These are phyloP conservation scores for Trematomus loennbergii DNA, from an alignment of 2,113 vertebrate genomes.

Conservation along the genomic window DNA sequence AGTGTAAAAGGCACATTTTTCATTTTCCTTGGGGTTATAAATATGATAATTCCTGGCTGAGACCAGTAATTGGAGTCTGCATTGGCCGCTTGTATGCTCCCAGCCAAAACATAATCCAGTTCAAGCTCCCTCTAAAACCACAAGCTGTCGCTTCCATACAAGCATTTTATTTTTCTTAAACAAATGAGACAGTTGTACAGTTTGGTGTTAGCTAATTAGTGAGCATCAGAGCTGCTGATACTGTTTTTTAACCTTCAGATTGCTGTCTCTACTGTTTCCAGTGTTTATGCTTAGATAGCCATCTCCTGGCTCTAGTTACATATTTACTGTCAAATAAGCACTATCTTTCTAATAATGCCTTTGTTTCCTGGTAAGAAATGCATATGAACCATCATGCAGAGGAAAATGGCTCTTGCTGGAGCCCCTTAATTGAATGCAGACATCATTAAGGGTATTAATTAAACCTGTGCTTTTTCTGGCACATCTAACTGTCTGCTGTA, in stretches of 20 bases:
- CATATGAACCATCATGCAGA: neutral
- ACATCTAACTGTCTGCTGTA: too few relatives aligned
- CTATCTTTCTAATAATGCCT: neutral
- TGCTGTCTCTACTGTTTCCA: neutral
- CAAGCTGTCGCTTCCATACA: neutral
- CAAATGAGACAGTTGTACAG: neutral
- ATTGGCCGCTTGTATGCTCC: neutral
- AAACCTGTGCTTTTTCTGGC: neutral
- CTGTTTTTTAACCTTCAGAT: neutral
- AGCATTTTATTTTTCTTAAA: neutral
- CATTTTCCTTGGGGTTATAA: neutral
- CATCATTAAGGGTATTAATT: conserved; percentile 4
- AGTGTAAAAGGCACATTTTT: neutral
- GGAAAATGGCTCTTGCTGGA: neutral
- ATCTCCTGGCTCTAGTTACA: neutral
- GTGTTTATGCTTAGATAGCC: neutral
- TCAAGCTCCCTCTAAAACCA: neutral
- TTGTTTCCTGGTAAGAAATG: neutral
- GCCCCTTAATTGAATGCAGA: neutral
- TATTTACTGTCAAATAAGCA: conserved; percentile 9
- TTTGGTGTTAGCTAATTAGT: neutral
- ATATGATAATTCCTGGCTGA: neutral
- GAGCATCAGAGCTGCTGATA: neutral
- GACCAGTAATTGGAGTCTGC: neutral
- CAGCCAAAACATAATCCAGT: neutral